Conservation (phyloP, 2,113 vertebrate species). For the Coracopsis vasa region DNA sequence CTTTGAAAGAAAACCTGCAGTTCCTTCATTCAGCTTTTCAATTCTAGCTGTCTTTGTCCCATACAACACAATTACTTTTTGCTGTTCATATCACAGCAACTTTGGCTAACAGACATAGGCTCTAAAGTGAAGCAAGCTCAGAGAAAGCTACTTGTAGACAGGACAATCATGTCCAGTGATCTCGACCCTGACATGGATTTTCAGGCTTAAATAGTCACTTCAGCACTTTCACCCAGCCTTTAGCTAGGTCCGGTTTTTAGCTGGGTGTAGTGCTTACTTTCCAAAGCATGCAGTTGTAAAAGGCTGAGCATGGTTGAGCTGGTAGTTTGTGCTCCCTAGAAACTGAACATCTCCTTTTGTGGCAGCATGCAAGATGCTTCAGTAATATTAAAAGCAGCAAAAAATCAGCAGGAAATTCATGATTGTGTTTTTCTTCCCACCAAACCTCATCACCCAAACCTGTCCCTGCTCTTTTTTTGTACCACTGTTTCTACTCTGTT, state of each 20-base stretch:
- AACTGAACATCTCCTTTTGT: background rate
- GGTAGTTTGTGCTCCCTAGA: background rate
- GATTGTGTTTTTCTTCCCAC: background rate
- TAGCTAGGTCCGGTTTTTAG: background rate
- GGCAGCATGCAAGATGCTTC: background rate
- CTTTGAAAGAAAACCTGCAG: background rate
- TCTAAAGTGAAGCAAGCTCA: background rate
- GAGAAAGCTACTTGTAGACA: background rate
- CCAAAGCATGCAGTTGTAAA: background rate
- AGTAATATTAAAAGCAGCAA: background rate
- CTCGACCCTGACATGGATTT: background rate
- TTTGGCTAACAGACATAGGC: background rate
- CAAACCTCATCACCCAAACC: background rate
- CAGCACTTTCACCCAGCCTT: background rate
- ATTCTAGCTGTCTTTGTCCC: background rate
- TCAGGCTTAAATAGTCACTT: background rate
- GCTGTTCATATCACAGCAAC: background rate
- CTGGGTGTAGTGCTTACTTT: background rate
- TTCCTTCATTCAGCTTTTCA: background rate
- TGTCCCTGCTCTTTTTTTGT: background rate
- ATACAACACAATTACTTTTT: background rate
- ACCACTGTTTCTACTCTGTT: background rate
- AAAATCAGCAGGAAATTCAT: background rate
- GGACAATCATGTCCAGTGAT: background rate
- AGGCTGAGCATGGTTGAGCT: background rate